Evolutionary conservation across 1,140 invertebrate species (phyloP).

Genomic region (Zaprionus tsacasi): DNA sequence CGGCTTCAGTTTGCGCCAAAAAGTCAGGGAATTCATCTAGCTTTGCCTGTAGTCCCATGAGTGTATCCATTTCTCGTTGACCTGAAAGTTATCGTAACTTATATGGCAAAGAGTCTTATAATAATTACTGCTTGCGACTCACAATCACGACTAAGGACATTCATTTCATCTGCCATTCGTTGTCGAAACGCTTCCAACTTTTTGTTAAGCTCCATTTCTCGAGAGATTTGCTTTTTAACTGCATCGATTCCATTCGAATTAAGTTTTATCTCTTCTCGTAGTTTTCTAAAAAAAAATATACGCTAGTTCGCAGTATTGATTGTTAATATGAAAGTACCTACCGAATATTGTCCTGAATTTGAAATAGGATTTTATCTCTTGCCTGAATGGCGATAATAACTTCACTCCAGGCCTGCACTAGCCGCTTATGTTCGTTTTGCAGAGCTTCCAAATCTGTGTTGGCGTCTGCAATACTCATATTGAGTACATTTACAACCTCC

Average conservation of each 20-base stretch:
- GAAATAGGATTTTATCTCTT: slow-evolving; percentile 87
- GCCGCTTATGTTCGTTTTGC: slow-evolving; percentile 88
- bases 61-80: slow-evolving; percentile 72
- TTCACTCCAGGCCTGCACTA: slow-evolving; percentile 89
- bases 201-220: slow-evolving; percentile 89
- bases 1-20: slow-evolving; percentile 86
- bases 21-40: slow-evolving; percentile 85
- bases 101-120: not conserved
- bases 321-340: slow-evolving; percentile 13
- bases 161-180: slow-evolving; percentile 86
- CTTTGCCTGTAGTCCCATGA: slow-evolving; percentile 84
- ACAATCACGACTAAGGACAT: slow-evolving; percentile 82
- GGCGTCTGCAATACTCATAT: slow-evolving; percentile 86
- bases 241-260: slow-evolving; percentile 86
- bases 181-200: slow-evolving; percentile 86
- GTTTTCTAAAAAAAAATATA: slow-evolving; percentile 80
- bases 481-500: slow-evolving; percentile 84
- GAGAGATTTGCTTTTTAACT: slow-evolving; percentile 87
- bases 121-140: slow-evolving; percentile 30
- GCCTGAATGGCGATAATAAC: slow-evolving; percentile 89
- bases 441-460: slow-evolving; percentile 89
- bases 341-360: slow-evolving; percentile 83
- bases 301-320: slow-evolving; percentile 8
- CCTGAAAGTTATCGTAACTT: slow-evolving; percentile 44
- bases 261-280: slow-evolving; percentile 86